Base-by-base conservation (phyloP, 1,140 invertebrate genomes). In the Teleopsis dalmanni region DNA sequence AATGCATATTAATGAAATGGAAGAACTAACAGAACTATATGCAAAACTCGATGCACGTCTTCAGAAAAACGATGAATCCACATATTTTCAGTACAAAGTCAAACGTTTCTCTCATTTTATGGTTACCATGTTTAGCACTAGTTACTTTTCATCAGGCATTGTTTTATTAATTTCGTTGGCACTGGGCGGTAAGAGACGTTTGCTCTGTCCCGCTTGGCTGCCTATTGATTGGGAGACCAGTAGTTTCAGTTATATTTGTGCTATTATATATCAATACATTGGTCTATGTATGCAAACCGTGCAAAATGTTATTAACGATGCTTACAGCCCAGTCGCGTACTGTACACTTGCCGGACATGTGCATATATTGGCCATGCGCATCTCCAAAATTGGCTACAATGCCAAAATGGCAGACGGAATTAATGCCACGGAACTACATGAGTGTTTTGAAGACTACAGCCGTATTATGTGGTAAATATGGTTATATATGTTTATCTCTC, bases 341-440 rank as follows among this genome's bases (percentile, higher is more conserved):
- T 61, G 59, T 41, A 29, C 60, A 34, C 35, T 61, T 3, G 19
- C 56, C 33, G 59, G 58, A 4, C 59, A 61, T 19, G 52, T 57
- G 0, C 49, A 36, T 22, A 29, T 60, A 7, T 34, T 60, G 34
- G 13, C 51, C 7, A 56, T 50, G n/a, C 51, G 58, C 2, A 44
- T 60, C 4, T 41, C 40, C 16, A 27, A 47, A 3, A 55, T 60
- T 21, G 43, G 21, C 2, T 29, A 48, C 22, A 23, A 10, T 1
- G 22, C 19, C 4, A 42, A 52, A 22, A 42, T 19, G 9, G 10
- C 4, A 13, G 19, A 43, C 8, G 11, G 37, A 9, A 29, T 43
- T 33, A 19, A 43, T 7, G 29, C n/a, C n/a, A n/a, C 0, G 2
- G 18, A 54, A 11, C 35, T 60, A 1, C 29, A 48, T 2, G 31